Evolutionary conservation across 2,888 invertebrate species (phyloP), one percentile per base, ranked within the genome.

Genomic region (Cremastinae sp.): DNA sequence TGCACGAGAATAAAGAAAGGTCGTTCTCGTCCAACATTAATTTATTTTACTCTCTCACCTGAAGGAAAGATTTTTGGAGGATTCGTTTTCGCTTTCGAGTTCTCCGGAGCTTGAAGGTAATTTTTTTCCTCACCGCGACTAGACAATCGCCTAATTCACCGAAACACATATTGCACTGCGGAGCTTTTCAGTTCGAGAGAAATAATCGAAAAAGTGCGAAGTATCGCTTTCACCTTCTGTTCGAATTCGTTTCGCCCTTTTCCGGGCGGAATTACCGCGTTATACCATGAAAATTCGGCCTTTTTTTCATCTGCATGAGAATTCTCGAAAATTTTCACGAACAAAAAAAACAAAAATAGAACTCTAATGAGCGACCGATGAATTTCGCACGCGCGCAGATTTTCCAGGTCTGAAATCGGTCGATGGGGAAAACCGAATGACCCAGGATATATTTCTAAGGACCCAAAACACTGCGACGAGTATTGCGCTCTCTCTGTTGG

Each of bases 101-200:
- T 22, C 45, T 56, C 8, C 55, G 45, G 14, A 56, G 41, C 35
- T 70, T 53, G 41, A 59, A 55, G 10, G 35, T 9, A 2, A 65
- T 55, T 59, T 3, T 28, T 28, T 74, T 71, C 51, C 61, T 53
- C 43, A 70, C 55, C 2, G 28, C 49, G n/a, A 69, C 66, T 20
- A 70, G 70, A 71, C 65, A 74, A 10, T 74, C 55, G 28, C 47
- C 59, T 43, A 77, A 56, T 47, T 70, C 74, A 70, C 62, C 65
- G 49, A 77, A 59, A 74, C 66, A 62, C 77, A 74, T 74, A 37
- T 49, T 37, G 28, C 53, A 18, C 39, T 5, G 28, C 28, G 28
- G 28, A 28, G 39, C 59, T 64, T 53, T 41, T 20, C 49, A 51
- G 22, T 12, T 1, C 7, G 16, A 18, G 39, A 41, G 8, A 66